phyloP scores from a whole-genome alignment of 2,797 vertebrate genomes.

The Hippocampus kuda region DNA sequence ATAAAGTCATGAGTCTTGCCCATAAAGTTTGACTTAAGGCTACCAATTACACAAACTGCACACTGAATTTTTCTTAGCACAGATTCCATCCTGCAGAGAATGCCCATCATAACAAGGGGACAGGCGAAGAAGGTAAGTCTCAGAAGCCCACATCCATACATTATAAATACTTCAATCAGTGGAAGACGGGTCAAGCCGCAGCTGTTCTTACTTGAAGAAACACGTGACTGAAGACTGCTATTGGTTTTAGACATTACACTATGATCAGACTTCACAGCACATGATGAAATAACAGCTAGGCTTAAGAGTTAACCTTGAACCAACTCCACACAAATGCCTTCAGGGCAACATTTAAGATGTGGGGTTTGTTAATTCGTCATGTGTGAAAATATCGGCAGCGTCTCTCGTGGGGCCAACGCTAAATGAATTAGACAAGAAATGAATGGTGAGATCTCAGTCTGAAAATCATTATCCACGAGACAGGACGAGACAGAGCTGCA shows the following conservation, averaged over 20 bases:
- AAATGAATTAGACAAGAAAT: neutral
- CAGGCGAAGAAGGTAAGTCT: neutral
- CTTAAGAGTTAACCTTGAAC: neutral
- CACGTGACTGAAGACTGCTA: neutral
- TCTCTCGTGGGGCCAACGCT: neutral
- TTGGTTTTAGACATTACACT: neutral
- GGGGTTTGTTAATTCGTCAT: neutral
- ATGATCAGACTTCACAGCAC: neutral
- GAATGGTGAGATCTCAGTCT: neutral
- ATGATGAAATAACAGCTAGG: conserved; percentile 5
- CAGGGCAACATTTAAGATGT: neutral
- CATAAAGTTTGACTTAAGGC: conserved; percentile 22
- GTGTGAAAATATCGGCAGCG: neutral
- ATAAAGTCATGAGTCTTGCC: conserved; percentile 29
- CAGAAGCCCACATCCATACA: neutral
- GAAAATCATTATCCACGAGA: neutral
- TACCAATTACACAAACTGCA: conserved; percentile 5
- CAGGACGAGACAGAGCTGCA: neutral
- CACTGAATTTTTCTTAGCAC: neutral
- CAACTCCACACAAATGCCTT: neutral
- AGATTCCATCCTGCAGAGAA: neutral
- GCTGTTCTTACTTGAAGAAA: neutral
- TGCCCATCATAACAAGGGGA: conserved; percentile 2
- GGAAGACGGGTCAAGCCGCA: neutral
- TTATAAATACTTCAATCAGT: neutral